These are phyloP conservation scores for Trematomus bernacchii DNA, from an alignment of 2,797 vertebrate genomes.

Conservation along the genomic window DNA sequence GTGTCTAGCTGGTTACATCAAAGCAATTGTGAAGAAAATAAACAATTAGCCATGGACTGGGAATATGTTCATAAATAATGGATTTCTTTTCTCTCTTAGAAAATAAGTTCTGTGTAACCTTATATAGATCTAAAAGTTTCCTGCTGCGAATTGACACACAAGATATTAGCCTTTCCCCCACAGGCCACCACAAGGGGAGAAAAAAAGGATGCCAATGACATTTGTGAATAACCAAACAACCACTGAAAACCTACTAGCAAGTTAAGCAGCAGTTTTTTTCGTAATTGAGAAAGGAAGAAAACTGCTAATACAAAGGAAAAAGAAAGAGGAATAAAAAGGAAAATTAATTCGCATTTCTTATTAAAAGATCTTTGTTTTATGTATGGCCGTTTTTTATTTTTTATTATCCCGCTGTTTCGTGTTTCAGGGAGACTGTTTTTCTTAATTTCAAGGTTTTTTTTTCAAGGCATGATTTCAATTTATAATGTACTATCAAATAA, in stretches of 20 bases:
- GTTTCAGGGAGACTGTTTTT: conserved; percentile 40
- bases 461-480: conserved; percentile 38
- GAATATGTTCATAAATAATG: conserved; percentile 91
- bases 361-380: conserved; percentile 62
- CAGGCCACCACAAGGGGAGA: conserved; percentile 83
- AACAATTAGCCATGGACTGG: conserved; percentile 90
- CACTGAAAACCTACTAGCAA: conserved; percentile 70
- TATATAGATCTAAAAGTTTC: conserved; percentile 89
- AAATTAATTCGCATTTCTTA: conserved; percentile 60
- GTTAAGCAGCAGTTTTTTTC: conserved; percentile 56
- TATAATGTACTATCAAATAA: conserved; percentile 37
- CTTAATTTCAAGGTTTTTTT: conserved; percentile 42
- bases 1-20: conserved; percentile 88
- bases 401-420: conserved; percentile 15
- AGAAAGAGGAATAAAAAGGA: conserved; percentile 39
- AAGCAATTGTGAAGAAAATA: conserved; percentile 90
- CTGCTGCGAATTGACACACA: conserved; percentile 89
- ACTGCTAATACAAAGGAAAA: conserved; percentile 62
- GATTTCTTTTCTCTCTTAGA: conserved; percentile 87
- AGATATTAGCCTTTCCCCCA: conserved; percentile 89
- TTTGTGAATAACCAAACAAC: conserved; percentile 80
- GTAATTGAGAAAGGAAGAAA: conserved; percentile 62
- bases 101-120: conserved; percentile 87
- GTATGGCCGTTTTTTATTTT: background rate
- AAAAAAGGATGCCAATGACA: conserved; percentile 87